Conservation (phyloP, 2,113 vertebrate genomes). For the Rallus limicola region DNA sequence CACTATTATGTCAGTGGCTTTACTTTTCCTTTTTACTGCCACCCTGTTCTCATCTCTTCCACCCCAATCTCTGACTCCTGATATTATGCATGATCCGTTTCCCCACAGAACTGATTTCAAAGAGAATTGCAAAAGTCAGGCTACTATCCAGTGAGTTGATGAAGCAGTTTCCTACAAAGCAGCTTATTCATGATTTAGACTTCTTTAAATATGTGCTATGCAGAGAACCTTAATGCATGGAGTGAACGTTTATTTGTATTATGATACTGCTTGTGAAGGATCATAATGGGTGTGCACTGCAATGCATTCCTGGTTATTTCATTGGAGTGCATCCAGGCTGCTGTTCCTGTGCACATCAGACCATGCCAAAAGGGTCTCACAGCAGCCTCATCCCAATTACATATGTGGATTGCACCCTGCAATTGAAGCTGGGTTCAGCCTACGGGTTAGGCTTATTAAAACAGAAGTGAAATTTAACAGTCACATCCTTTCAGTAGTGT, state of each 20-base stretch:
- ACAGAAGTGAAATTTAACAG: neutral
- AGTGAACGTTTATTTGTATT: neutral
- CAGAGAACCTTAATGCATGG: neutral
- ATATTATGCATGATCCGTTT: neutral
- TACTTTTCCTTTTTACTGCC: neutral
- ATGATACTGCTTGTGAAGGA: neutral
- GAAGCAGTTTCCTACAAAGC: neutral
- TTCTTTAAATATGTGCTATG: neutral
- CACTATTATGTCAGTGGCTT: neutral
- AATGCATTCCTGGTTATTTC: neutral
- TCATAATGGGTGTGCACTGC: accelerated
- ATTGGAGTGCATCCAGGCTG: neutral
- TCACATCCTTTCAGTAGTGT: accelerated
- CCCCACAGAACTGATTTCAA: neutral
- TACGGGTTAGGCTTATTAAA: neutral
- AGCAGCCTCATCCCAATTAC: neutral
- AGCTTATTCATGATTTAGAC: neutral
- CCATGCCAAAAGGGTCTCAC: neutral
- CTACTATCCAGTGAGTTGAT: neutral
- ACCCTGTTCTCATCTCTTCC: neutral
- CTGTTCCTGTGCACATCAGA: neutral
- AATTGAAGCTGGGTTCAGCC: neutral
- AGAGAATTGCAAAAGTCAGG: neutral
- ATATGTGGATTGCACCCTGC: neutral
- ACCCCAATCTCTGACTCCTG: neutral